These are phyloP conservation scores for Pachycephus smyrnensis DNA, from an alignment of 2,888 invertebrate species.

Conservation along the genomic window DNA sequence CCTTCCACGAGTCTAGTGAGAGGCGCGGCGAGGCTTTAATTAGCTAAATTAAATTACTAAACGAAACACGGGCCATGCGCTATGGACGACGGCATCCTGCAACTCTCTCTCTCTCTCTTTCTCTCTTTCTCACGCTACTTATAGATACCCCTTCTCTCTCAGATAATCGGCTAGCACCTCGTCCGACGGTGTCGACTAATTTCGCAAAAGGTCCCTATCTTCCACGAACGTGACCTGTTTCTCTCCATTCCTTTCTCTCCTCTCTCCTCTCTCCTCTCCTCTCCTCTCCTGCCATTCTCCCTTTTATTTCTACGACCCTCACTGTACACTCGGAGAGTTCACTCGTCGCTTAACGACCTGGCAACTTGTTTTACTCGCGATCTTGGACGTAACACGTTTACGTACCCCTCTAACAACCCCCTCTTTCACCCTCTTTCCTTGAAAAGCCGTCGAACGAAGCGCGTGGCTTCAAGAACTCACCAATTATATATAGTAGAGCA, in stretches of 20 bases:
- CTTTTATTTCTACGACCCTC: neutral
- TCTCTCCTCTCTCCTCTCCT: too few relatives aligned
- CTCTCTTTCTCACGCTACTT: neutral
- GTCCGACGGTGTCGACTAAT: constrained; percentile 36
- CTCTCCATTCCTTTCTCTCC: neutral
- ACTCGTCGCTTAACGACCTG: constrained; percentile 47
- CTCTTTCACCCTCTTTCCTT: constrained; percentile 1
- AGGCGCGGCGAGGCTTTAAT: constrained; percentile 40
- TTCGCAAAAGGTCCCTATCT: constrained; percentile 41
- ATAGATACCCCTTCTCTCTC: neutral
- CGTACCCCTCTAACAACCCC: constrained; percentile 18
- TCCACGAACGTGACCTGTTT: constrained; percentile 43
- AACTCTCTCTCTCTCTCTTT: neutral
- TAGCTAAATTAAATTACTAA: constrained; percentile 56
- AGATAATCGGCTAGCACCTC: neutral
- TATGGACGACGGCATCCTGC: neutral
- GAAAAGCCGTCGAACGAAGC: neutral
- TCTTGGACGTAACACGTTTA: constrained; percentile 55
- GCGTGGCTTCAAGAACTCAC: constrained; percentile 5
- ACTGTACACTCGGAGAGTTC: neutral
- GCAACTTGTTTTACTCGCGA: constrained; percentile 58
- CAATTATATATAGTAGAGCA: neutral
- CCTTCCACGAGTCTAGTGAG: constrained; percentile 14
- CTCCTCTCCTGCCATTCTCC: neutral
- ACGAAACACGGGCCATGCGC: constrained; percentile 37